These are phyloP conservation scores for Thereuonema tuberculata DNA, from an alignment of 1,140 invertebrate species.

Conservation along the genomic window DNA sequence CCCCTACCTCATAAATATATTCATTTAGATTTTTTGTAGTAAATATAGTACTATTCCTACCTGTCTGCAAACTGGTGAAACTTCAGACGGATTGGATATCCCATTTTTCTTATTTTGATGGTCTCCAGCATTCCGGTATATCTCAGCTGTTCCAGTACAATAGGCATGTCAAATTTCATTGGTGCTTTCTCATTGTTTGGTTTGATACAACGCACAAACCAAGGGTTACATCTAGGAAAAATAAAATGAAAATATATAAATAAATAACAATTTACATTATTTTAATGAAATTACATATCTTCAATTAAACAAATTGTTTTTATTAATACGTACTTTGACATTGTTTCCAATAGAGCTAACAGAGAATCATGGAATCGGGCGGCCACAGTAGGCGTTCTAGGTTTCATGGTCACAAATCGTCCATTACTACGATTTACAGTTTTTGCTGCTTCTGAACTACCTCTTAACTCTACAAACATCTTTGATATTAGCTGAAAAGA, in stretches of 20 bases:
- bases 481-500: constrained; percentile 53
- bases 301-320: too few relatives aligned
- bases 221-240: constrained; percentile 80
- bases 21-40: too few relatives aligned
- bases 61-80: constrained; percentile 79
- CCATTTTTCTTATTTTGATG: constrained; percentile 83
- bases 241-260: too few relatives aligned
- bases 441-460: constrained; percentile 50
- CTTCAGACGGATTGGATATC: constrained; percentile 85
- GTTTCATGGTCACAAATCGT: constrained; percentile 92
- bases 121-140: constrained; percentile 96
- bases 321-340: constrained; percentile 58
- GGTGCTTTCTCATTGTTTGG: constrained; percentile 89
- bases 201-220: constrained; percentile 94
- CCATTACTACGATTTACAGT: constrained; percentile 64
- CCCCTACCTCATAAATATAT: too few relatives aligned
- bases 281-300: too few relatives aligned
- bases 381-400: constrained; percentile 82
- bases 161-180: constrained; percentile 89
- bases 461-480: constrained; percentile 60
- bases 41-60: too few relatives aligned
- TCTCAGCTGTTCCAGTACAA: constrained; percentile 76
- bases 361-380: constrained; percentile 88
- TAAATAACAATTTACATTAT: too few relatives aligned
- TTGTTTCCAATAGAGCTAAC: constrained; percentile 74